Base-by-base conservation (phyloP, 2,797 vertebrate genomes). In the Sebastes matsubarae region DNA sequence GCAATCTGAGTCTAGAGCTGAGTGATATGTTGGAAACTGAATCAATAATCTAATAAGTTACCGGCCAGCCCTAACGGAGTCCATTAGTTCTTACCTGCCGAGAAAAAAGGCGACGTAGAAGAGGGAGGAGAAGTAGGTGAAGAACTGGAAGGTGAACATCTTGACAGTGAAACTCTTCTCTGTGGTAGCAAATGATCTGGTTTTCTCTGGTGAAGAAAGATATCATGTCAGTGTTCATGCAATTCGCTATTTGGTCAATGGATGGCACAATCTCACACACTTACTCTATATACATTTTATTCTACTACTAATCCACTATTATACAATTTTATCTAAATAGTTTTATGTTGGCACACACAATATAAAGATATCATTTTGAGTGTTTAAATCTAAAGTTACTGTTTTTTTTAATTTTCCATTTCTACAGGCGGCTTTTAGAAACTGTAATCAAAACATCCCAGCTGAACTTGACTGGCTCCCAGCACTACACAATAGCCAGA, bases 131-230 rank as follows among this genome's bases (percentile, higher is more conserved):
- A 99, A 99, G 79, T 98, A 94, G 0, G 97, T 97, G 64, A 99
- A 97, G 94, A 99, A 99, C 93, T 99, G 98, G 93, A 99, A 97
- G 27, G 92, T 97, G 95, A 99, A 99, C 95, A 99, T 96, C 95
- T 97, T 98, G 75, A 97, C 57, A 0, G 97, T 97, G 92, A 99
- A 97, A 91, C 91, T 98, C 70, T 95, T 97, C 93, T 99, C 97
- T 0, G 85, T 88, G 77, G 97, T 95, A 1, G 95, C 94, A 80
- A 95, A 95, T 2, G 97, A 97, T 85, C 96, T 94, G 1, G 96
- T 96, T 68, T 96, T 88, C 95, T 99, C 98, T 99, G 89, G 30
- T 30, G 36, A 65, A 81, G 20, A 93, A 27, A 90, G 2, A 75
- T 2, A 1, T 75, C 8, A 54, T 55, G 46, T 81, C 27, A 87